Evolutionary conservation across 2,113 vertebrate species (phyloP), one percentile per base, ranked within the genome.

Genomic region (Istiophorus platypterus): DNA sequence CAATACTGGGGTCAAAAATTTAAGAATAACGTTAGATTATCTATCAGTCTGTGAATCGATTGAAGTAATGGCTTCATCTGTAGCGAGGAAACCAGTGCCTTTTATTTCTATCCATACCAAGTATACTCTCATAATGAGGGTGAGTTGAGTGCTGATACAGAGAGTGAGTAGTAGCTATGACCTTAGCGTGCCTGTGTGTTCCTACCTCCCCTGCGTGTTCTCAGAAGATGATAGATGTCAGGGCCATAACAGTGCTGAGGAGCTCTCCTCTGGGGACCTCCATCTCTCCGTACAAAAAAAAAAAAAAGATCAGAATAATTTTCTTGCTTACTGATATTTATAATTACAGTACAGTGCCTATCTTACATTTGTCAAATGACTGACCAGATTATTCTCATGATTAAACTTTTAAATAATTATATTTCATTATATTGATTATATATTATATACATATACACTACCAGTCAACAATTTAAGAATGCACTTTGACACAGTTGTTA

Each of bases 201-300:
- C 57, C 2, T 92, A 91, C 93, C 88, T 80, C 95, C 95, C 88
- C 96, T 97, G 58, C 96, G 96, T 39, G 96, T 92, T 80, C 96
- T 97, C 86, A 99, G 81, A 66, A 99, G 93, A 83, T 99, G 98
- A 80, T 97, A 98, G 88, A 99, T 96, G 76, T 99, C 98, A 7
- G 97, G 95, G 31, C 96, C 93, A 62, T 96, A 97, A 78, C 95
- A 95, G 75, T 97, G 96, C 62, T 95, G 97, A 6, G 72, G 88
- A 63, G 62, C 93, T 94, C 93, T 94, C 91, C 82, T 96, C 93
- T 91, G 96, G 85, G 74, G 91, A 91, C 85, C 94, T 94, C 58
- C 97, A 95, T 92, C 95, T 93, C 49, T 96, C 93, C 85, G 95
- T 95, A 73, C 34, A 95, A 90, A 93, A 91, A 76, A 93, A 2